phyloP scores from a whole-genome alignment of 2,888 invertebrate species.

The Drosophila neutralis region DNA sequence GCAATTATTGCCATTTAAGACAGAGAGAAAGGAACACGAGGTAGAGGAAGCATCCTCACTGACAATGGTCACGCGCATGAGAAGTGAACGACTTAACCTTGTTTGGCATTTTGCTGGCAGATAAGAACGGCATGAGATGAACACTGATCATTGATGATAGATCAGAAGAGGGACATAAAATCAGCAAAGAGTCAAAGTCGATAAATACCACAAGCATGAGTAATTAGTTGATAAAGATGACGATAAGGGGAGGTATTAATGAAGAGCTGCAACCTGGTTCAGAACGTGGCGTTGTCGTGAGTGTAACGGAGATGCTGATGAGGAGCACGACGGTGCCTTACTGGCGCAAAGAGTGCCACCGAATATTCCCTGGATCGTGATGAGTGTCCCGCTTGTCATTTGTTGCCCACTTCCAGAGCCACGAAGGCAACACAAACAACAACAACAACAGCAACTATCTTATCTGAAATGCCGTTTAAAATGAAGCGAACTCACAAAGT shows the following conservation, averaged over 20 bases:
- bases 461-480: conserved; percentile 60
- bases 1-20: conserved; percentile 67
- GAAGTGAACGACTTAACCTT: conserved; percentile 65
- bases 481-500: conserved; percentile 37
- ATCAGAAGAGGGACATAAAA: conserved; percentile 42
- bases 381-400: conserved; percentile 62
- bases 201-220: conserved; percentile 46
- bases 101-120: conserved; percentile 45
- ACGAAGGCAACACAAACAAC: conserved; percentile 4
- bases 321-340: conserved; percentile 69
- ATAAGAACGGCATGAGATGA: conserved; percentile 43
- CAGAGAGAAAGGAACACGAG: conserved; percentile 27
- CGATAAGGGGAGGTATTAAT: conserved; percentile 8
- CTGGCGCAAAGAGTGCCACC: conserved; percentile 48
- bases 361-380: conserved; percentile 56
- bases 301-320: conserved; percentile 36
- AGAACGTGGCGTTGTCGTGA: conserved; percentile 35
- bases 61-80: conserved; percentile 47
- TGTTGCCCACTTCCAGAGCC: conserved; percentile 45
- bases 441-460: not conserved
- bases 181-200: conserved; percentile 52
- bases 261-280: conserved; percentile 6
- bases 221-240: conserved; percentile 62
- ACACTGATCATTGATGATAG: conserved; percentile 44
- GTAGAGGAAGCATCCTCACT: conserved; percentile 13